Conservation (phyloP, 23 tunicate species). For the Styela plicata region DNA sequence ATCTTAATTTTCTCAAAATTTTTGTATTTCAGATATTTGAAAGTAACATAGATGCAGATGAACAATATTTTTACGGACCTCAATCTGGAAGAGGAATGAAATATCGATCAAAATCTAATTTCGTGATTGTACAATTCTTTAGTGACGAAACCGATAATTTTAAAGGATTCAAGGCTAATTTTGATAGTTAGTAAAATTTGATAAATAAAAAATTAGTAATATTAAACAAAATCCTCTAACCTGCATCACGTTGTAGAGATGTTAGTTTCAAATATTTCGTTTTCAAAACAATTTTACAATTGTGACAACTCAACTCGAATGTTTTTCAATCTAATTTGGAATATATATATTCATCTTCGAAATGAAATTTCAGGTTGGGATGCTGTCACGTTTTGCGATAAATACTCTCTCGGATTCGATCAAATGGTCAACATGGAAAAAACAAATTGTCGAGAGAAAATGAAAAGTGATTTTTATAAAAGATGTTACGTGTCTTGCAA, state of each 20-base stretch:
- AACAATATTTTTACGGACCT: not conserved
- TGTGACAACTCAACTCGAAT: no score
- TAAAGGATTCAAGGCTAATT: not conserved
- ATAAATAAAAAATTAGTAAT: no score
- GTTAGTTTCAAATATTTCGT: no score
- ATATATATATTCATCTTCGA: no score
- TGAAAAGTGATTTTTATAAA: not conserved
- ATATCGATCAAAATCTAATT: not conserved
- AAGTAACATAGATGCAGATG: not conserved
- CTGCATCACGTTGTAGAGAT: no score
- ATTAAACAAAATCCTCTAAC: no score
- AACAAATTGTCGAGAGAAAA: not conserved
- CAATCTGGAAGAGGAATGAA: not conserved
- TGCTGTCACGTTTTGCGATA: not conserved
- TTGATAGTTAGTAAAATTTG: not conserved
- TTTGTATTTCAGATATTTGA: not conserved
- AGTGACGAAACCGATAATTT: not conserved
- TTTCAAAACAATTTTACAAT: no score
- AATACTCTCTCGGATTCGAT: not conserved
- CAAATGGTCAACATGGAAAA: not conserved
- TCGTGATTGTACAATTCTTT: not conserved
- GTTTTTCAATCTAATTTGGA: no score
- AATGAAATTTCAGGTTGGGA: not conserved
- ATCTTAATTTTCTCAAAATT: no score
- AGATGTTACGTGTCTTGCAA: not conserved